Evolutionary conservation across 2,888 invertebrate species (phyloP), one percentile per base, ranked within the genome.

Genomic region (Sarcophaga variegata): DNA sequence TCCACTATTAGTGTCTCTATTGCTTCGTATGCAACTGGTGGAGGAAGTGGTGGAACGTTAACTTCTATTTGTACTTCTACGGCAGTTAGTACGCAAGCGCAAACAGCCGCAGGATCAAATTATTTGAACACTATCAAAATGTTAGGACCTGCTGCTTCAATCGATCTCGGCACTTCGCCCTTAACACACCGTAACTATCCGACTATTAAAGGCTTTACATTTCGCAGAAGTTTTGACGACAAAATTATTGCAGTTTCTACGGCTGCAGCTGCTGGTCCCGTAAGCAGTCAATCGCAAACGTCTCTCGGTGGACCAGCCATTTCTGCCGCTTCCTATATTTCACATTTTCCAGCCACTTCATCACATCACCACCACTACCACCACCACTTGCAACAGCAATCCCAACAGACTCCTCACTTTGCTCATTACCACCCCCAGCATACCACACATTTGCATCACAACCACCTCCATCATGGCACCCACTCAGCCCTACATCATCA

Each of bases 171-270:
- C 81, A 91, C 90, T 62, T 92, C 92, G 69, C 92, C 92, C 45
- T 81, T 92, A 22, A 90, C 92, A 69, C 92, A 92, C 87, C 92
- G 92, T 63, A 92, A 92, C 60, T 92, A 92, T 85, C 92, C 92
- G 80, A 90, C 90, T 81, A 90, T 92, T 63, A 90, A 92, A 81
- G 93, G 93, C 59, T 92, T 92, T 84, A 92, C 92, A 78, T 93
- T 93, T 87, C 92, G 93, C 10, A 91, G 93, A 70, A 93, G 93
- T 86, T 93, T 93, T 81, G 93, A 93, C 80, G 93, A 93, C 80
- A 93, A 93, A 89, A 92, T 93, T 84, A 92, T 92, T 59, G 90
- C 89, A 83, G 83, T 85, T 66, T 88, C 76, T 45, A 80, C 84
- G 69, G 75, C 83, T 10, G 25, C 76, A 20, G 79, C 60, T 4